Evolutionary conservation across 30 jellyfish, hydroid and myxozoan species (phyloP).

Genomic region (Catostylus mosaicus): DNA sequence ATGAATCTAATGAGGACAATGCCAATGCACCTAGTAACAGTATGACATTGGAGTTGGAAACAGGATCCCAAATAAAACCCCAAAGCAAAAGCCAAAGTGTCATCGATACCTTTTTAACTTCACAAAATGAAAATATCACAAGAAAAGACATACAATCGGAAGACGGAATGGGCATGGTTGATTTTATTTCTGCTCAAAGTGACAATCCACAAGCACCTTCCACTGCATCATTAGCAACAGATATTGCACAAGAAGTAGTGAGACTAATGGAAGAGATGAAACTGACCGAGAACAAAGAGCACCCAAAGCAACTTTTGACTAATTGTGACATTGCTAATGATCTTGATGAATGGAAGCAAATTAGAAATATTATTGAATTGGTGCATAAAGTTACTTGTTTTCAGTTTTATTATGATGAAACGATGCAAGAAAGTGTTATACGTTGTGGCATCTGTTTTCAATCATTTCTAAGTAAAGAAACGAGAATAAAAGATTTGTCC

Average conservation of each 20-base stretch:
- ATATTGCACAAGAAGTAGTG: conserved; percentile 32
- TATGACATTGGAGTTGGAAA: no score
- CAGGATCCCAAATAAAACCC: no score
- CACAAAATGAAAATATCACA: conserved; percentile 2
- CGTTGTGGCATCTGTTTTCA: no score
- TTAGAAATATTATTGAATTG: conserved; percentile 31
- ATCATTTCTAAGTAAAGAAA: no score
- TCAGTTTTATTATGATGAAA: no score
- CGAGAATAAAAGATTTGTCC: no score
- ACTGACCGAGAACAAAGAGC: conserved; percentile 6
- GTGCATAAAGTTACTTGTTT: no score
- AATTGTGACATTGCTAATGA: conserved; percentile 7
- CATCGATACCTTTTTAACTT: conserved; percentile 7
- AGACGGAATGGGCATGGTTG: not conserved
- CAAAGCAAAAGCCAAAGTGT: no score
- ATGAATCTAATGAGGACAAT: not conserved
- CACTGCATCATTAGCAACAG: conserved; percentile 17
- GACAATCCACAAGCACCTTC: not conserved
- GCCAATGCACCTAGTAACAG: not conserved
- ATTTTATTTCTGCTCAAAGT: not conserved
- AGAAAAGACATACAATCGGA: not conserved
- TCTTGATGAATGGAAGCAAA: conserved; percentile 19
- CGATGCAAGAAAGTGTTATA: no score
- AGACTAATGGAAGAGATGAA: conserved; percentile 28
- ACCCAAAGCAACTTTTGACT: not conserved